Evolutionary conservation across 1,140 invertebrate genomes (phyloP).

Genomic region (Archegozetes longisetosus): DNA sequence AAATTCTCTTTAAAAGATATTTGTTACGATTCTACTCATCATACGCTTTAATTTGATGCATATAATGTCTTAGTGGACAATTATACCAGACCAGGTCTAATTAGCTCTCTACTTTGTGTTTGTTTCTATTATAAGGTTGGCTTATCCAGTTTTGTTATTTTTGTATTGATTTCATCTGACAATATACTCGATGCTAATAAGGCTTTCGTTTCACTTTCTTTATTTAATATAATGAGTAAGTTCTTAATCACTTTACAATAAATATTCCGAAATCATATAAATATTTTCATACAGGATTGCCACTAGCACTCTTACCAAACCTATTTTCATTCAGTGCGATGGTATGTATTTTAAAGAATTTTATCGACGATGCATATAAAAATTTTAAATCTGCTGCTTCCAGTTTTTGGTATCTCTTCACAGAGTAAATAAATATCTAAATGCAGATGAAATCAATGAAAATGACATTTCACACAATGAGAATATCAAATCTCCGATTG

Average conservation of each 20-base stretch:
- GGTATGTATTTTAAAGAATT: slow-evolving; percentile 7
- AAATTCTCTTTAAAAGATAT: too few species aligned
- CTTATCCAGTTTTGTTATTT: slow-evolving; percentile 24
- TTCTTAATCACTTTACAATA: slow-evolving; percentile 34
- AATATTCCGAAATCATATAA: not conserved
- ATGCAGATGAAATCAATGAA: slow-evolving; percentile 23
- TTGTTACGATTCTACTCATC: too few species aligned
- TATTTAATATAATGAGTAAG: slow-evolving; percentile 55
- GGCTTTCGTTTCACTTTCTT: slow-evolving; percentile 37
- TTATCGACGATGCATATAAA: not conserved
- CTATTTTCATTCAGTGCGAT: slow-evolving; percentile 26
- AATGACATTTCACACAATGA: slow-evolving; percentile 20
- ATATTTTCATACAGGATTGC: too few species aligned
- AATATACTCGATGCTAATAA: slow-evolving; percentile 33
- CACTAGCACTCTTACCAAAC: slow-evolving; percentile 34
- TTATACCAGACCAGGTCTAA: too few species aligned
- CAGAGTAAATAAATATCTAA: slow-evolving; percentile 22
- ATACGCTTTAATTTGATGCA: too few species aligned
- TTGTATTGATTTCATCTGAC: slow-evolving; percentile 27
- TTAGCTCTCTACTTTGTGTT: slow-evolving; percentile 24
- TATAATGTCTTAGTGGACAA: too few species aligned
- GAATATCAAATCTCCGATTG: slow-evolving; percentile 22
- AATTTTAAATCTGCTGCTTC: not conserved
- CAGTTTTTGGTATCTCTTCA: slow-evolving; percentile 23
- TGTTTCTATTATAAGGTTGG: slow-evolving; percentile 17